phyloP scores from a whole-genome alignment of 37 sponge, comb jelly and placozoan species.

The Crambe crambe region DNA sequence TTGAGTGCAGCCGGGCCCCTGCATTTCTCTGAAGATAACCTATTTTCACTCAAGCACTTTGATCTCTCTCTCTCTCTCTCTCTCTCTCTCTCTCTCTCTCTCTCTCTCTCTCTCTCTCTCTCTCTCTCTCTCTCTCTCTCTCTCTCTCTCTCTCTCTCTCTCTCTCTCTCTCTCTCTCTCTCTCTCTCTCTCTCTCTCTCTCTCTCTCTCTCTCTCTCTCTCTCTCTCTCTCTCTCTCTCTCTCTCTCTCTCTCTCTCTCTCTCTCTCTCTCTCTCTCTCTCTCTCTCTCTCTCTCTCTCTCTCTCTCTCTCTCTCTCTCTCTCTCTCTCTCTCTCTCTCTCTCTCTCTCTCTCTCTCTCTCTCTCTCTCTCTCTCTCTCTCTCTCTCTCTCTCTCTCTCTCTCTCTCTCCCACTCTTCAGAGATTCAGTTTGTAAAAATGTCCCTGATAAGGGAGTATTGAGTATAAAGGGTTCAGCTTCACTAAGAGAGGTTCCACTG shows the following conservation, averaged over 20 bases:
- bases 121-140: constrained; percentile 22
- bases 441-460: too few relatives aligned
- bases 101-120: constrained; percentile 44
- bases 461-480: too few relatives aligned
- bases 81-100: constrained; percentile 62
- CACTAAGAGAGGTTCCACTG: too few relatives aligned
- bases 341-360: constrained; percentile 2
- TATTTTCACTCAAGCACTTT: too few relatives aligned
- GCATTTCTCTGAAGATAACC: too few relatives aligned
- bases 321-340: constrained; percentile 10
- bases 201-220: constrained; percentile 11
- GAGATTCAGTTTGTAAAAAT: too few relatives aligned
- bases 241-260: neutral
- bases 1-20: too few relatives aligned
- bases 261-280: constrained; percentile 18
- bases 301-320: constrained; percentile 30
- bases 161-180: neutral
- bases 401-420: constrained; percentile 1
- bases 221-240: constrained; percentile 9
- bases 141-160: neutral
- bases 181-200: constrained; percentile 8
- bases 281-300: constrained; percentile 30
- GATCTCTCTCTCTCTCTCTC: constrained; percentile 56
- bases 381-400: constrained; percentile 2
- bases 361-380: constrained; percentile 2